Percentiles rank a stretch among this genome's conserved stretches.
Evolutionary conservation across 2,797 vertebrate genomes (phyloP).

Genomic region (Emys orbicularis): DNA sequence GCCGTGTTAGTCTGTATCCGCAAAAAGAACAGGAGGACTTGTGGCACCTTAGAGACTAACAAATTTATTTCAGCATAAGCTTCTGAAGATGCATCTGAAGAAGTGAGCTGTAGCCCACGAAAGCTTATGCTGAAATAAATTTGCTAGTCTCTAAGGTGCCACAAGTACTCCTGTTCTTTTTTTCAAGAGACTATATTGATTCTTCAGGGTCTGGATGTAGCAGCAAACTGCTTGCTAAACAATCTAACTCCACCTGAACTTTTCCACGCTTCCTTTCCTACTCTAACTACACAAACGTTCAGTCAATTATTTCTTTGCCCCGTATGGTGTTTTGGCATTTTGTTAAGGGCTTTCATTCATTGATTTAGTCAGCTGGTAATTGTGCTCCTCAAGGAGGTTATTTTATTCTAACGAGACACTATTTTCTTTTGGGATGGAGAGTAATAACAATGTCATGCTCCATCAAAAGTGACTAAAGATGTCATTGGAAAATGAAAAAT

Average conservation of each 20-base stretch:
- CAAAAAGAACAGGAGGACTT: too few species aligned
- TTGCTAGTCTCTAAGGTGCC: too few species aligned
- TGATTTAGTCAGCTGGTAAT: constrained; percentile 6
- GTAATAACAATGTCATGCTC: background rate
- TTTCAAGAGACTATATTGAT: background rate
- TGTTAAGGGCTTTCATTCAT: background rate
- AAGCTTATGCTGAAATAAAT: too few species aligned
- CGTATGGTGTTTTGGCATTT: constrained; percentile 37
- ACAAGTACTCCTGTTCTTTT: too few species aligned
- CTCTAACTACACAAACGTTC: background rate
- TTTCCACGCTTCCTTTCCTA: background rate
- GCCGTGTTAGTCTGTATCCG: too few species aligned
- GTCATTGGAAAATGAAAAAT: background rate
- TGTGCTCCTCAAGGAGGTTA: constrained; percentile 37
- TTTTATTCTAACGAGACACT: background rate
- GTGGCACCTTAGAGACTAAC: too few species aligned
- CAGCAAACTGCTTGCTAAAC: background rate
- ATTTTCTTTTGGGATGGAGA: background rate
- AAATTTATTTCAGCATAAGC: too few species aligned
- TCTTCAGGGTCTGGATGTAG: background rate
- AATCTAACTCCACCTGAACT: background rate
- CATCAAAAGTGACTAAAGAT: background rate
- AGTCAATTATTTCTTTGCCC: background rate
- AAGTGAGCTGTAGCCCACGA: too few species aligned
- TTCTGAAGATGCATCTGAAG: too few species aligned